Conservation (phyloP, 2,797 vertebrate genomes). For the Bryconaethiops microstoma region DNA sequence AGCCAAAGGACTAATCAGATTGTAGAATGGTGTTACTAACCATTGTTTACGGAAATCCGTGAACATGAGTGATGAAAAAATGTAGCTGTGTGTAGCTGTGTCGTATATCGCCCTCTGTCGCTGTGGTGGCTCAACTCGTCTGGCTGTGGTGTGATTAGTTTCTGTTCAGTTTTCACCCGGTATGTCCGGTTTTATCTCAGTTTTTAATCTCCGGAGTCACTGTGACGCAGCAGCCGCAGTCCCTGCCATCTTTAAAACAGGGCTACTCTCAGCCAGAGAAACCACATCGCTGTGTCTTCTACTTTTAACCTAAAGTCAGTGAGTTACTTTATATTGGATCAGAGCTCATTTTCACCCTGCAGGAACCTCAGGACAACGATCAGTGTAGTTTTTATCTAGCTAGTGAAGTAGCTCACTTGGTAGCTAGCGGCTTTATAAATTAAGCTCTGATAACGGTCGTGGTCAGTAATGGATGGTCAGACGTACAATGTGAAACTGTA, state of each 20-base stretch:
- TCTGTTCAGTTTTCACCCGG: not conserved
- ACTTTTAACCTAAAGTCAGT: not conserved
- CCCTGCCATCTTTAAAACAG: not conserved
- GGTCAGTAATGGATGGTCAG: conserved; percentile 70
- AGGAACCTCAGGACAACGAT: not conserved
- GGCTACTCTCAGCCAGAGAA: not conserved
- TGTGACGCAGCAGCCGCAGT: conserved; percentile 58
- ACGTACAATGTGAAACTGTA: conserved; percentile 87
- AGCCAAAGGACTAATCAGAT: no score
- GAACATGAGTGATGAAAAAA: no score
- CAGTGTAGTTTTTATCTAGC: not conserved
- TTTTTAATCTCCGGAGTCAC: conserved; percentile 23
- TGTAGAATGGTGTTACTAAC: no score
- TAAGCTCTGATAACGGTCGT: not conserved
- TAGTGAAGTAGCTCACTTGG: conserved; percentile 77
- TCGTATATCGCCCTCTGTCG: conserved; percentile 45
- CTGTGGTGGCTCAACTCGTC: conserved; percentile 3
- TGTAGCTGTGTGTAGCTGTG: no score
- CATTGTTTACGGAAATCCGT: no score
- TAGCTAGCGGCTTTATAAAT: not conserved
- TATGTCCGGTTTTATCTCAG: not conserved
- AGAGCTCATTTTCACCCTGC: not conserved
- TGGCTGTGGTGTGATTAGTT: not conserved
- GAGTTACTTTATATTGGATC: not conserved
- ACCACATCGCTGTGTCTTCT: not conserved